Evolutionary conservation across 2,888 invertebrate genomes (phyloP).

Genomic region (Candidula unifasciata): DNA sequence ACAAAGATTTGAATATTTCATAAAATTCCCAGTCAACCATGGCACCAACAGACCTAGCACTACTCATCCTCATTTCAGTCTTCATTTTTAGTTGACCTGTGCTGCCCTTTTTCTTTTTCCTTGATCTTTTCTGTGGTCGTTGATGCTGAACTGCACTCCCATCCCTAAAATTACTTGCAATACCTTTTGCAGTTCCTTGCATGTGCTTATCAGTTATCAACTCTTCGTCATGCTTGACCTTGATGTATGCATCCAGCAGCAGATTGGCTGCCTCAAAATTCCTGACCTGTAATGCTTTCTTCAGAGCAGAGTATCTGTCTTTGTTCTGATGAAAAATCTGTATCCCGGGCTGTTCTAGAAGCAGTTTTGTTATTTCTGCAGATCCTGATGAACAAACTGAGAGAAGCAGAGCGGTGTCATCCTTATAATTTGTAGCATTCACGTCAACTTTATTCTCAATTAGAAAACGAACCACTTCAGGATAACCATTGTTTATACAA

Average conservation of each 20-base stretch:
- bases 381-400: neutral
- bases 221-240: neutral
- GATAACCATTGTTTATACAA: neutral
- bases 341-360: neutral
- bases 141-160: neutral
- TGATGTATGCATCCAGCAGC: neutral
- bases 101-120: no score
- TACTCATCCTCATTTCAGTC: no score
- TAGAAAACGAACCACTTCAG: neutral
- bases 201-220: neutral
- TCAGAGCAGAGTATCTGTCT: conserved; percentile 3
- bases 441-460: neutral
- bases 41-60: no score
- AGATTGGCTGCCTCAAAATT: neutral
- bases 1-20: no score
- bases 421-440: neutral
- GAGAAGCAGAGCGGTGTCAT: neutral
- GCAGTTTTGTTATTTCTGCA: neutral
- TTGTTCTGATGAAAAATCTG: neutral
- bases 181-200: neutral
- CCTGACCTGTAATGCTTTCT: neutral
- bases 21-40: no score
- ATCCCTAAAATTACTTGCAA: neutral
- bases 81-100: no score
- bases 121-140: neutral